phyloP scores from a whole-genome alignment of 2,797 vertebrate species.

The Neomorphus geoffroyi region DNA sequence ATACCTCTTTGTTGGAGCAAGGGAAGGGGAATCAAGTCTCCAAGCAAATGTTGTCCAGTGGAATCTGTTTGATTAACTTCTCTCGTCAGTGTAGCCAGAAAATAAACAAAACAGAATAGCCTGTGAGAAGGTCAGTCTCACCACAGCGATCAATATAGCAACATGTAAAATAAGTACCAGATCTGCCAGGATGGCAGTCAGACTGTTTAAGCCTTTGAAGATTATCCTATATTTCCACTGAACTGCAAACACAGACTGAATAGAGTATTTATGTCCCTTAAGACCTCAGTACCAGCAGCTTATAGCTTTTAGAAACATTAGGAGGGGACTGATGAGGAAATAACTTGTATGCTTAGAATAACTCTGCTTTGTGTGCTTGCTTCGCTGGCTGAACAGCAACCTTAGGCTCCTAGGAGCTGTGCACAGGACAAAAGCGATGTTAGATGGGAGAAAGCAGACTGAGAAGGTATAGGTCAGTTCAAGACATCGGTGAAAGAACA shows the following conservation, averaged over 20 bases:
- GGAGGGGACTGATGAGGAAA: background rate
- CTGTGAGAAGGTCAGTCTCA: background rate
- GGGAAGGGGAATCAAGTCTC: slow-evolving; percentile 69
- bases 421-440: background rate
- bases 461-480: background rate
- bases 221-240: slow-evolving; percentile 22
- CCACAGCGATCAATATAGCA: background rate
- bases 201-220: background rate
- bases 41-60: slow-evolving; percentile 75
- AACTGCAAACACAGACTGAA: slow-evolving; percentile 6
- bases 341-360: background rate
- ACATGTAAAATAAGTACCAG: background rate
- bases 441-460: background rate
- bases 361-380: background rate
- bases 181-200: background rate
- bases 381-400: background rate
- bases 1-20: slow-evolving; percentile 67
- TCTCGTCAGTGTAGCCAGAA: background rate
- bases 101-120: background rate
- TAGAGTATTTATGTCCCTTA: background rate
- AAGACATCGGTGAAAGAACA: background rate
- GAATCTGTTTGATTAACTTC: slow-evolving; percentile 72
- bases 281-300: background rate
- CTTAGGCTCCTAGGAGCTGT: background rate
- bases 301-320: background rate